Evolutionary conservation across 2,888 invertebrate genomes (phyloP).

Genomic region (Epinotia brunnichana): DNA sequence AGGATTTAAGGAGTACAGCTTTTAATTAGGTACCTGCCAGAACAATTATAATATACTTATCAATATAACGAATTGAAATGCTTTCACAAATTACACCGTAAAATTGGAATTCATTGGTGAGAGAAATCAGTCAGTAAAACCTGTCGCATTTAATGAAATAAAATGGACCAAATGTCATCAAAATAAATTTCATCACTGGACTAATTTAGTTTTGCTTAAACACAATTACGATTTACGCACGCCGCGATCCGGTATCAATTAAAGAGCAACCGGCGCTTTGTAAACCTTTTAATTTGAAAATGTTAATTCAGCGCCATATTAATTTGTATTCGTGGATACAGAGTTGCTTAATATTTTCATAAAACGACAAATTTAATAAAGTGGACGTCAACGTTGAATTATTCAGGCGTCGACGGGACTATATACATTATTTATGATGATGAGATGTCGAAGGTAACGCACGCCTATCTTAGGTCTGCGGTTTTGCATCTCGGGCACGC

Average conservation of each 20-base stretch:
- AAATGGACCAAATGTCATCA: slow-evolving; percentile 34
- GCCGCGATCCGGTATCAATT: slow-evolving; percentile 48
- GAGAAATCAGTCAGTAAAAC: slow-evolving; percentile 24
- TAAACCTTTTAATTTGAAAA: slow-evolving; percentile 60
- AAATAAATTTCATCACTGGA: slow-evolving; percentile 38
- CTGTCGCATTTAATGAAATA: slow-evolving; percentile 36
- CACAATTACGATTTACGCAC: slow-evolving; percentile 37
- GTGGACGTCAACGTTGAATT: slow-evolving; percentile 78
- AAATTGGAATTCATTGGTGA: slow-evolving; percentile 14
- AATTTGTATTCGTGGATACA: slow-evolving; percentile 61
- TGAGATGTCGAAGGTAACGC: slow-evolving; percentile 76
- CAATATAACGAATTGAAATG: neutral
- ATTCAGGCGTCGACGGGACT: slow-evolving; percentile 72
- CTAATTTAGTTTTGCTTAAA: slow-evolving; percentile 40
- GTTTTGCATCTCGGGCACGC: slow-evolving; percentile 80
- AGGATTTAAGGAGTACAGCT: neutral
- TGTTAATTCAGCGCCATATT: slow-evolving; percentile 65
- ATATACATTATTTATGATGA: slow-evolving; percentile 82
- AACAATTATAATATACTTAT: neutral
- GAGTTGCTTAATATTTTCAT: slow-evolving; percentile 68
- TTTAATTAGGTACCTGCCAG: too few species aligned
- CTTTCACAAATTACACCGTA: slow-evolving; percentile 1
- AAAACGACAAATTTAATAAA: slow-evolving; percentile 82
- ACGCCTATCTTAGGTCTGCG: slow-evolving; percentile 73
- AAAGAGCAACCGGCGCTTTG: slow-evolving; percentile 46